Conservation (phyloP, 2,888 invertebrate genomes). For the Oegoconia quadripuncta region DNA sequence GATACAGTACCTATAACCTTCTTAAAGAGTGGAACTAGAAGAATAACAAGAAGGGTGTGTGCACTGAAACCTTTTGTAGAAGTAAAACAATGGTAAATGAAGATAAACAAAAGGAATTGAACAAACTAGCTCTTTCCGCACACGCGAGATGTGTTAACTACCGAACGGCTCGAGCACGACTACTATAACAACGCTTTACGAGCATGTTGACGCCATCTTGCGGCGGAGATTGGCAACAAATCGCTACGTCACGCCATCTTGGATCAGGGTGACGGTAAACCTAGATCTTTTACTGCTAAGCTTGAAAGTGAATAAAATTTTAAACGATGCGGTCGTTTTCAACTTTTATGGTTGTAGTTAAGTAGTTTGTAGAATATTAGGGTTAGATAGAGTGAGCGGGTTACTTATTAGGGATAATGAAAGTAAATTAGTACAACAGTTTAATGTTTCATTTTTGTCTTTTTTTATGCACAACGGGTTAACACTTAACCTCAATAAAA, state of each 20-base stretch:
- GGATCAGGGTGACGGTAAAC: slow-evolving; percentile 36
- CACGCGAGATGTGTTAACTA: slow-evolving; percentile 24
- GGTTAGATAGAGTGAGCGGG: not conserved
- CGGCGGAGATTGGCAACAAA: slow-evolving; percentile 57
- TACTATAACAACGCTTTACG: slow-evolving; percentile 60
- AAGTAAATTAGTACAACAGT: not conserved
- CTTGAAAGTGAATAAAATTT: slow-evolving; percentile 56
- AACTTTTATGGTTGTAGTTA: slow-evolving; percentile 33
- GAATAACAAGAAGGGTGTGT: too few relatives aligned
- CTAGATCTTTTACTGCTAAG: slow-evolving; percentile 60
- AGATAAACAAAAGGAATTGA: too few relatives aligned
- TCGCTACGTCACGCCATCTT: slow-evolving; percentile 36
- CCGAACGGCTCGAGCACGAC: slow-evolving; percentile 34
- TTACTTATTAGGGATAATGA: not conserved
- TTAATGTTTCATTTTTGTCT: too few relatives aligned
- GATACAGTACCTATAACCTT: too few relatives aligned
- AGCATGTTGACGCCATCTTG: slow-evolving; percentile 60
- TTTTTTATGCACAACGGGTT: too few relatives aligned
- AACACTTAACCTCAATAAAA: too few relatives aligned
- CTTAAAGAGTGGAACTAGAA: too few relatives aligned
- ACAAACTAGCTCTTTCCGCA: not conserved
- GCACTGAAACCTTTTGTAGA: too few relatives aligned
- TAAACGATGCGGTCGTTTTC: slow-evolving; percentile 58
- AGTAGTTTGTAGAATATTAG: slow-evolving; percentile 16
- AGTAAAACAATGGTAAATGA: too few relatives aligned